Evolutionary conservation across 2,797 vertebrate species (phyloP).

Genomic region (Lerista edwardsae): DNA sequence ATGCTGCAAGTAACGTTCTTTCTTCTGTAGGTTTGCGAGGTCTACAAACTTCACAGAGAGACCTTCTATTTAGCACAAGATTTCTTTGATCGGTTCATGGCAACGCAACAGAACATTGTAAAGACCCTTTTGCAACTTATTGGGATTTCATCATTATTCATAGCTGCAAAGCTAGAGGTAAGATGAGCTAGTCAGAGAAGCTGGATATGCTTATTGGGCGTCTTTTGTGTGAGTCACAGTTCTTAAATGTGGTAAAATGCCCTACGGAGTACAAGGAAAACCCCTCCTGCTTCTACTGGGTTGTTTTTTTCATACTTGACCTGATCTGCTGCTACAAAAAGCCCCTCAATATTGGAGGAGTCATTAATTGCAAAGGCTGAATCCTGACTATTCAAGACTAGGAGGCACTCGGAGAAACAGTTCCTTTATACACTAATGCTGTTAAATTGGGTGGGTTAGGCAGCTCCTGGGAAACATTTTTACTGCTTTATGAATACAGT

Average conservation of each 20-base stretch:
- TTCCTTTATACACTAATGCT: no score
- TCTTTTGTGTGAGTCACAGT: not conserved
- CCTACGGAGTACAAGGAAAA: not conserved
- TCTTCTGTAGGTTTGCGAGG: conserved; percentile 88
- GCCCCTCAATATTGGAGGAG: not conserved
- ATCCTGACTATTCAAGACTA: not conserved
- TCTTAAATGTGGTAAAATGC: not conserved
- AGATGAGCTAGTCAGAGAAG: not conserved
- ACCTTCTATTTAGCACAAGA: conserved; percentile 95
- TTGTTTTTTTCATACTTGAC: not conserved
- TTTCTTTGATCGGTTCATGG: conserved; percentile 98
- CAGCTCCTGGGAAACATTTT: no score
- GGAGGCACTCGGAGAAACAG: not conserved
- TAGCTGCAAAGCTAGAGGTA: conserved; percentile 96
- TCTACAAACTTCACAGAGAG: conserved; percentile 94
- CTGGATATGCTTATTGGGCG: not conserved
- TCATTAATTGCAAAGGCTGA: not conserved
- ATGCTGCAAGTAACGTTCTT: not conserved
- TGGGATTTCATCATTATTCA: conserved; percentile 93
- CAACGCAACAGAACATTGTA: conserved; percentile 88
- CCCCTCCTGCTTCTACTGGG: not conserved
- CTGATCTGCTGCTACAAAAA: not conserved
- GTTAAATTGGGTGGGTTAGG: no score
- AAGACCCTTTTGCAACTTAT: conserved; percentile 94
- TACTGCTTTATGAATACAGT: not conserved